Percentiles rank a stretch among this genome's conserved stretches.
Evolutionary conservation across 2,797 vertebrate species (phyloP).

Genomic region (Aeoliscus strigatus): DNA sequence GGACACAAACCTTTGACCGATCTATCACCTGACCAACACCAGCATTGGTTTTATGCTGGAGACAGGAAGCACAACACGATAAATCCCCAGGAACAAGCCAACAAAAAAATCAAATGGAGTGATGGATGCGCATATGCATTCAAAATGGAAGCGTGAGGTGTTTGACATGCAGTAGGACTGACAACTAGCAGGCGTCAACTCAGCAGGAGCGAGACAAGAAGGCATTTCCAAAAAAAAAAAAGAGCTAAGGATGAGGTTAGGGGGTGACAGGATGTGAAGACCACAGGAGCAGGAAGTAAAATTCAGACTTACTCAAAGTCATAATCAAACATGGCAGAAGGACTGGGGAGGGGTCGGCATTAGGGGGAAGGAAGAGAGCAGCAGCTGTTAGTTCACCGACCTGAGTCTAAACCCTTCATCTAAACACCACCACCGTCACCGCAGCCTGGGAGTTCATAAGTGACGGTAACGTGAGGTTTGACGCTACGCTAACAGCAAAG

Average conservation of each 20-base stretch:
- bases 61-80: constrained; percentile 20
- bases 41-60: constrained; percentile 19
- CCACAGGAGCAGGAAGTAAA: constrained; percentile 84
- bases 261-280: constrained; percentile 57
- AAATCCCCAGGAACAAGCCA: constrained; percentile 21
- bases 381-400: constrained; percentile 89
- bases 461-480: too few species aligned
- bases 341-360: constrained; percentile 93
- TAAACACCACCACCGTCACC: constrained; percentile 28
- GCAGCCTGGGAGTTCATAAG: constrained; percentile 29
- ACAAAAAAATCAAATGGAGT: constrained; percentile 20
- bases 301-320: constrained; percentile 99
- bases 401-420: constrained; percentile 30
- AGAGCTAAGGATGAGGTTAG: constrained; percentile 25
- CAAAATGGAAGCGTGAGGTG: constrained; percentile 11
- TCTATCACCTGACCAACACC: constrained; percentile 22
- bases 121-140: constrained; percentile 26
- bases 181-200: constrained; percentile 25
- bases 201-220: constrained; percentile 22
- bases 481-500: too few species aligned
- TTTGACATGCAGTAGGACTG: constrained; percentile 50
- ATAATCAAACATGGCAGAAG: constrained; percentile 99
- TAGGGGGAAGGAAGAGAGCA: constrained; percentile 92
- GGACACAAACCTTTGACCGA: constrained; percentile 27
- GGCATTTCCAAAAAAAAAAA: constrained; percentile 17